Conservation (phyloP, 2,797 vertebrate species). For the Thunnus albacares region DNA sequence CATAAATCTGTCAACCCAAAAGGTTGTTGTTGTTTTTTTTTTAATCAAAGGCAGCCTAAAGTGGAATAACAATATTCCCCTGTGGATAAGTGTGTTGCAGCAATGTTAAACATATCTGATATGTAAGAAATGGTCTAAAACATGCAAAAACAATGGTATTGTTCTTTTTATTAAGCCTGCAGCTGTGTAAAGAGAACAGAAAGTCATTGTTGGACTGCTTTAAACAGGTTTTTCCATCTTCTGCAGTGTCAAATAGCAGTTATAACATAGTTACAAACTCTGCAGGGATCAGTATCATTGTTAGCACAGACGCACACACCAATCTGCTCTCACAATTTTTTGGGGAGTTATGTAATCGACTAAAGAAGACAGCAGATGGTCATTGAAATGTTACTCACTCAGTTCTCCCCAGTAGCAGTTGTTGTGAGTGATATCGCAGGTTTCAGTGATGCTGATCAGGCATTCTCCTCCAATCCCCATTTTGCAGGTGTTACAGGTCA, state of each 20-base stretch:
- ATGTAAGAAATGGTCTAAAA: not conserved
- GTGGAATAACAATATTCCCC: too few relatives aligned
- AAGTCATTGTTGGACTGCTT: too few relatives aligned
- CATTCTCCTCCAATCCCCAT: conserved; percentile 31
- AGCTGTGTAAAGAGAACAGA: not conserved
- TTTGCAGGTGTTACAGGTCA: conserved; percentile 60
- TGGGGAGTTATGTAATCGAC: not conserved
- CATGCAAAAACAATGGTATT: not conserved
- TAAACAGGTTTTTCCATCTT: not conserved
- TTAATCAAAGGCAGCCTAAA: too few relatives aligned
- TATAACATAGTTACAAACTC: not conserved
- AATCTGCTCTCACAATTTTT: not conserved
- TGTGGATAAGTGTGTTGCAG: not conserved
- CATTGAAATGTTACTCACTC: conserved; percentile 22
- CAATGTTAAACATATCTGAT: not conserved
- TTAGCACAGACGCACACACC: not conserved
- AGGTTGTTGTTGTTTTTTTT: too few relatives aligned
- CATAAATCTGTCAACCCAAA: not conserved
- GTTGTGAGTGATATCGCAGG: conserved; percentile 16
- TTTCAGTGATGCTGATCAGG: conserved; percentile 5
- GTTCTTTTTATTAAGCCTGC: not conserved
- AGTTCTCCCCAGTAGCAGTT: conserved; percentile 46
- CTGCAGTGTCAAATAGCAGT: not conserved
- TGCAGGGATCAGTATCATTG: not conserved
- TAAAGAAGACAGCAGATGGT: not conserved